Conservation (phyloP, 1,140 invertebrate genomes). For the Eumaeus atala region DNA sequence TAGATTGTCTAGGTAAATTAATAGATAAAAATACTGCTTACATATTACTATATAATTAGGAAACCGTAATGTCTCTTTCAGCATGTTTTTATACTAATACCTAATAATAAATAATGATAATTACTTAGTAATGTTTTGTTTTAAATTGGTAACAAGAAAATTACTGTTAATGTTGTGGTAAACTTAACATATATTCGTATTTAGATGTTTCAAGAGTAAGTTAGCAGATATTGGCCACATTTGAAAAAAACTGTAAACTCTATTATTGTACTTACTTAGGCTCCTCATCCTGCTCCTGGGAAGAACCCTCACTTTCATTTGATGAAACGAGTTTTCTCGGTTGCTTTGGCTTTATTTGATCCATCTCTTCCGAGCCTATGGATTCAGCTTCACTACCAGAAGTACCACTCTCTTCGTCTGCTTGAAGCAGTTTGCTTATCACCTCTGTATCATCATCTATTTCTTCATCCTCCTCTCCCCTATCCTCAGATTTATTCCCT, state of each 20-base stretch:
- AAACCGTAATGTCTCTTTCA: no score
- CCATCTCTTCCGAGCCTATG: constrained; percentile 30
- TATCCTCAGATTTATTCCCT: constrained; percentile 31
- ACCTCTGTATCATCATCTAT: constrained; percentile 59
- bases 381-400: constrained; percentile 43
- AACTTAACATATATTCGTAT: no score
- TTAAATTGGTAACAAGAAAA: no score
- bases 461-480: constrained; percentile 46
- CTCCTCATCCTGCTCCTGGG: constrained; percentile 29
- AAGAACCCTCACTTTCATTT: constrained; percentile 34
- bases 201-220: no score
- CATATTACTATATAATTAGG: no score
- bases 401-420: constrained; percentile 41
- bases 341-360: constrained; percentile 28
- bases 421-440: constrained; percentile 49
- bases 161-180: no score
- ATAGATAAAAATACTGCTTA: no score
- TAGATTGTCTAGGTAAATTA: no score
- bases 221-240: not conserved
- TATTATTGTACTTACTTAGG: constrained; percentile 26
- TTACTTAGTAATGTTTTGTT: no score
- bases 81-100: no score
- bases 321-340: constrained; percentile 35
- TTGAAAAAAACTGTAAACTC: no score
- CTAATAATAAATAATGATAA: no score